phyloP scores from a whole-genome alignment of 2,797 vertebrate species.

The Nyctalus aviator region DNA sequence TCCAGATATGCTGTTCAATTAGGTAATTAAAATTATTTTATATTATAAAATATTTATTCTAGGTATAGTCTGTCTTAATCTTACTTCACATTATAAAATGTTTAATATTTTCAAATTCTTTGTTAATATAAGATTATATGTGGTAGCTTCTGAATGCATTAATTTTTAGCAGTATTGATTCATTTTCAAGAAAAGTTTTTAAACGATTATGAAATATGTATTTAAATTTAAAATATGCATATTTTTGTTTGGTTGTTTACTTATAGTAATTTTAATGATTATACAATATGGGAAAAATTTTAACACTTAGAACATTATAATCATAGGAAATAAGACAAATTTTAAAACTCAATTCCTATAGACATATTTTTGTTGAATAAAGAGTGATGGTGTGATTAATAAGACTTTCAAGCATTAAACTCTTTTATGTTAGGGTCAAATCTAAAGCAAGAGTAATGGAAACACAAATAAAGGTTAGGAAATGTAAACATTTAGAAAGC shows the following conservation, averaged over 20 bases:
- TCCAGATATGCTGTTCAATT: background rate
- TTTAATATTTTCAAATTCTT: slow-evolving; percentile 49
- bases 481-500: background rate
- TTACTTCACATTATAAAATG: slow-evolving; percentile 38
- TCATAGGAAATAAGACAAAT: background rate
- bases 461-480: slow-evolving; percentile 4
- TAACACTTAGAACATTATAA: slow-evolving; percentile 4
- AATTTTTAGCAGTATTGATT: slow-evolving; percentile 12
- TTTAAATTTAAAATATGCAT: slow-evolving; percentile 24
- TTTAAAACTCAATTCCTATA: background rate
- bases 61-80: background rate
- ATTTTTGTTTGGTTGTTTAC: slow-evolving; percentile 15
- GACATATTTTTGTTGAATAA: slow-evolving; percentile 16
- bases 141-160: background rate
- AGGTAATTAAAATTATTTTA: slow-evolving; percentile 23
- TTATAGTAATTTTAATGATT: slow-evolving; percentile 25
- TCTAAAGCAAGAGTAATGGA: background rate
- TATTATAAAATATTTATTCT: slow-evolving; percentile 36
- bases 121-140: background rate
- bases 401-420: background rate
- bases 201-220: slow-evolving; percentile 1
- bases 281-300: slow-evolving; percentile 2
- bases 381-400: background rate
- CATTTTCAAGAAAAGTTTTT: slow-evolving; percentile 31
- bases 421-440: background rate